phyloP scores from a whole-genome alignment of 92 coral and sea anemone species.

The Pocillopora meandrina region DNA sequence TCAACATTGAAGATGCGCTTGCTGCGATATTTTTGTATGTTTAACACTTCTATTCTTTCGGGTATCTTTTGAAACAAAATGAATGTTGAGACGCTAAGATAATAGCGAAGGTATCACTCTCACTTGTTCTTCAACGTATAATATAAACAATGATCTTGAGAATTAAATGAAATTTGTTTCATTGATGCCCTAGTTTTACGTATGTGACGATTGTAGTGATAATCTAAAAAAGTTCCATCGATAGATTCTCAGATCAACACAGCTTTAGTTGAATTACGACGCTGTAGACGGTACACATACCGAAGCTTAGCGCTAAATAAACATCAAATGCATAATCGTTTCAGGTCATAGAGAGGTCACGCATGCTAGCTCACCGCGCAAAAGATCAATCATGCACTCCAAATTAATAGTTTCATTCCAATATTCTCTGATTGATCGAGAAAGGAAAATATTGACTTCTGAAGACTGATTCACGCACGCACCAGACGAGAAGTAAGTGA shows the following conservation, averaged over 20 bases:
- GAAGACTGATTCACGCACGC: neutral
- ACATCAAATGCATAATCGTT: slow-evolving; percentile 6
- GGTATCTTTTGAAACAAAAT: neutral
- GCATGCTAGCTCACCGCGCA: neutral
- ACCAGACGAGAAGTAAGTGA: neutral
- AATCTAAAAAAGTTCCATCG: neutral
- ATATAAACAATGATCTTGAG: neutral
- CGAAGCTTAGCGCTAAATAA: neutral
- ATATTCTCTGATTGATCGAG: neutral
- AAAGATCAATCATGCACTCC: neutral
- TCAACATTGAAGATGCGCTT: neutral
- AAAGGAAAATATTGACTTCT: neutral
- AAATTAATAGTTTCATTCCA: neutral
- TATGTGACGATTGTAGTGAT: neutral
- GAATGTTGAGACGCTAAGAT: neutral
- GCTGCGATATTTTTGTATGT: slow-evolving; percentile 1
- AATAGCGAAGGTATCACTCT: neutral
- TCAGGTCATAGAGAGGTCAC: slow-evolving; percentile 10
- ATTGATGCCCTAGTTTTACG: neutral
- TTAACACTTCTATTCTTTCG: neutral
- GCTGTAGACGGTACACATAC: neutral
- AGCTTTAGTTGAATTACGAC: slow-evolving; percentile 6
- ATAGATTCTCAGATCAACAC: neutral
- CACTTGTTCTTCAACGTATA: neutral
- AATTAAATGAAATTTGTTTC: slow-evolving; percentile 1